Conservation (phyloP, 1,140 invertebrate species). For the Caerostris darwini region DNA sequence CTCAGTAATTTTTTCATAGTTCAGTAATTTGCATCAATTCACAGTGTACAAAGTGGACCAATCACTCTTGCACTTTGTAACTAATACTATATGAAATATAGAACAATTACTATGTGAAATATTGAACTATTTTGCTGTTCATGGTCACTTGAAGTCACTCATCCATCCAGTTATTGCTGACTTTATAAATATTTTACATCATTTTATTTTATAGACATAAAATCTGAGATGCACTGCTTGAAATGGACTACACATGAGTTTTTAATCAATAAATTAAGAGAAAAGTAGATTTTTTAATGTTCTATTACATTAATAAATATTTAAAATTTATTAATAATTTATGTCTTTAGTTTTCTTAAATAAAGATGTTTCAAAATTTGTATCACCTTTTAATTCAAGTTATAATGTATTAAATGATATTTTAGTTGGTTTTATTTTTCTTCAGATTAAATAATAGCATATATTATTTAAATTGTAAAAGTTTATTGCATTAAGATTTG, state of each 20-base stretch:
- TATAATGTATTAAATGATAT: no score
- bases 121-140: neutral
- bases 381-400: no score
- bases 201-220: neutral
- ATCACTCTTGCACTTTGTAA: conserved; percentile 63
- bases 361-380: no score
- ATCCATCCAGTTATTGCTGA: conserved; percentile 1
- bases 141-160: conserved; percentile 2
- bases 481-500: no score
- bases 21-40: conserved; percentile 36
- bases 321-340: no score
- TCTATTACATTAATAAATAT: no score
- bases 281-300: no score
- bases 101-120: neutral
- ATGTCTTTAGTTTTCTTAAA: no score
- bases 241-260: neutral
- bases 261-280: no score
- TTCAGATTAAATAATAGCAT: no score
- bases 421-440: no score
- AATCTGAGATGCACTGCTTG: neutral
- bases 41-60: conserved; percentile 67
- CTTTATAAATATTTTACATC: neutral
- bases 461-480: no score
- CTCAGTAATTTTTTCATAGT: conserved; percentile 2
- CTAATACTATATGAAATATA: neutral